These are phyloP conservation scores for Salticus scenicus DNA, from an alignment of 2,888 invertebrate genomes.

Conservation along the genomic window DNA sequence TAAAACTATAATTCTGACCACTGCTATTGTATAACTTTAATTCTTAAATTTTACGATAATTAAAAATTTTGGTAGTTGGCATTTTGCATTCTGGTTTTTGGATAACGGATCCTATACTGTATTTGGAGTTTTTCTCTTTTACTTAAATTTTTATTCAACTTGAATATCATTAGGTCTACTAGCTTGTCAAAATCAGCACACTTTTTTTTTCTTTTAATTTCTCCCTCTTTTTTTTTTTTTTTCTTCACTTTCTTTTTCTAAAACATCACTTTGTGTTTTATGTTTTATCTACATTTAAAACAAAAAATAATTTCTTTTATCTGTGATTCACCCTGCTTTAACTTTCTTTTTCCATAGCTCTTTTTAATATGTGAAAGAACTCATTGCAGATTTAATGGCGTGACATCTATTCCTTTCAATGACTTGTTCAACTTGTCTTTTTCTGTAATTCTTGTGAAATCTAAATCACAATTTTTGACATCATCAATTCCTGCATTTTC, in stretches of 20 bases:
- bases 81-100: too few relatives aligned
- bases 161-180: not conserved
- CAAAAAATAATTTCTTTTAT: not conserved
- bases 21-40: too few relatives aligned
- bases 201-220: not conserved
- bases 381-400: not conserved
- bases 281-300: not conserved
- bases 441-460: not conserved
- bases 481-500: not conserved
- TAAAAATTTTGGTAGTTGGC: too few relatives aligned
- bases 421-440: not conserved
- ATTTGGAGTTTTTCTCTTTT: not conserved
- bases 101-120: too few relatives aligned
- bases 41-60: too few relatives aligned
- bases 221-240: not conserved
- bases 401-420: not conserved
- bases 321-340: not conserved
- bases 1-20: too few relatives aligned
- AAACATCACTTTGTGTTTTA: too few relatives aligned
- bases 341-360: not conserved
- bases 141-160: not conserved
- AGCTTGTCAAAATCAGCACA: not conserved
- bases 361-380: conserved; percentile 5
- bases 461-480: too few relatives aligned
- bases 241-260: too few relatives aligned